Base-by-base conservation (phyloP, 2,888 invertebrate genomes). In the Keiferia lycopersicella region DNA sequence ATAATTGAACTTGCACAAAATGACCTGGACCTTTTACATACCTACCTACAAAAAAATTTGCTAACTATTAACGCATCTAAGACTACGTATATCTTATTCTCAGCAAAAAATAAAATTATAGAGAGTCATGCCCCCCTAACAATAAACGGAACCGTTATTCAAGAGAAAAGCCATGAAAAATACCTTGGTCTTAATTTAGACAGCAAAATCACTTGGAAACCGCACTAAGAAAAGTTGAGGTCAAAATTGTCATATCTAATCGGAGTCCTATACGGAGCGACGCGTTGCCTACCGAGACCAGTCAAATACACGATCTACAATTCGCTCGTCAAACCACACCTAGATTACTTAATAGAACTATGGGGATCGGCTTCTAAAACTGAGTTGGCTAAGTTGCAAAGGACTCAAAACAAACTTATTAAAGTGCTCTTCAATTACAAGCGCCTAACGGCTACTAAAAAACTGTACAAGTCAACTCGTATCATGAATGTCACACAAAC, bases 281-380 rank as follows among this genome's bases (percentile, higher is more conserved):
- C 26, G 4, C 56, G 56, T 22, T 56, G 22, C 22, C 26, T 56
- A n/a, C 56, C 56, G n/a, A 14, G 14, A 14, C 22, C 14, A 6
- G 30, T 56, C 7, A 22, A 26, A 4, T 56, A 22, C 22, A 26
- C 11, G 4, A 30, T 56, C 8, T 56, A 56, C 30, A 30, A 56
- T 6, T 56, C 56, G 12, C 14, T 56, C 22, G 56, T 56, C 0
- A 56, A 56, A 56, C n/a, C 56, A 3, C 56, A 56, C 14, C 14
- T 56, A 12, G 22, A 20, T n/a, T 56, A 56, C 56, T 14, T 56
- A 16, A 56, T 56, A 12, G 56, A 56, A 56, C n/a, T 56, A 14
- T 56, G 56, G 56, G 56, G 56, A n/a, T 14, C n/a, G 12, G 56
- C 56, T 7, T 12, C 56, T 6, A 56, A 56, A 56, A 56, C 56